These are phyloP conservation scores for Verasper variegatus DNA, from an alignment of 2,113 vertebrate genomes.

Conservation along the genomic window DNA sequence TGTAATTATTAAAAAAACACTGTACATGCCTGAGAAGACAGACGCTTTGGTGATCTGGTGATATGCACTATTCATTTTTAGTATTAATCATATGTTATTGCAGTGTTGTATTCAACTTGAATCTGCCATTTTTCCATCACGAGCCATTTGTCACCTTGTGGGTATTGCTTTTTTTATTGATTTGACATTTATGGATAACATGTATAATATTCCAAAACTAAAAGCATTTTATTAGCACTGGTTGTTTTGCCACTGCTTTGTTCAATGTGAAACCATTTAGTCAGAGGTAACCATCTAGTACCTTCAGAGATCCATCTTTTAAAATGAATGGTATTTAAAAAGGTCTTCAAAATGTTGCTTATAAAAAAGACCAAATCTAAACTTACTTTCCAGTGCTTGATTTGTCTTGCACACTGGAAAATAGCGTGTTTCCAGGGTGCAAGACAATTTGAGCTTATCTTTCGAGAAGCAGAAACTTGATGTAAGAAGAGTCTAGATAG, in stretches of 20 bases:
- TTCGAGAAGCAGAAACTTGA: neutral
- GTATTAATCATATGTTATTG: neutral
- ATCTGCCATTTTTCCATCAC: constrained; percentile 9
- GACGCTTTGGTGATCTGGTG: neutral
- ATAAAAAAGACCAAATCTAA: neutral
- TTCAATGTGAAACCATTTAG: too few relatives aligned
- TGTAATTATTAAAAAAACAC: neutral
- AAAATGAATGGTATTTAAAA: too few relatives aligned
- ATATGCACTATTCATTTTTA: too few relatives aligned
- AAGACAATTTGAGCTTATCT: neutral
- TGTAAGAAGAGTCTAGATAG: constrained; percentile 7
- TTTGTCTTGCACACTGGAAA: neutral
- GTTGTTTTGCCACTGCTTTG: too few relatives aligned
- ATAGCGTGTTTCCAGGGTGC: neutral
- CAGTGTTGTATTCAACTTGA: neutral
- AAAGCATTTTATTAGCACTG: too few relatives aligned
- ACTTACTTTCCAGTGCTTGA: neutral
- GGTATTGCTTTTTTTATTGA: neutral
- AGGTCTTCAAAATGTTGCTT: too few relatives aligned
- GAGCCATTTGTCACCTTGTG: constrained; percentile 7
- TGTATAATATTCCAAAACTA: too few relatives aligned
- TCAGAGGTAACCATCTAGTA: too few relatives aligned
- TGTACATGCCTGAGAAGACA: neutral
- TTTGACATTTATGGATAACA: too few relatives aligned
- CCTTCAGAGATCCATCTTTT: too few relatives aligned